phyloP scores from a whole-genome alignment of 2,113 vertebrate genomes.

The Malurus cyaneus region DNA sequence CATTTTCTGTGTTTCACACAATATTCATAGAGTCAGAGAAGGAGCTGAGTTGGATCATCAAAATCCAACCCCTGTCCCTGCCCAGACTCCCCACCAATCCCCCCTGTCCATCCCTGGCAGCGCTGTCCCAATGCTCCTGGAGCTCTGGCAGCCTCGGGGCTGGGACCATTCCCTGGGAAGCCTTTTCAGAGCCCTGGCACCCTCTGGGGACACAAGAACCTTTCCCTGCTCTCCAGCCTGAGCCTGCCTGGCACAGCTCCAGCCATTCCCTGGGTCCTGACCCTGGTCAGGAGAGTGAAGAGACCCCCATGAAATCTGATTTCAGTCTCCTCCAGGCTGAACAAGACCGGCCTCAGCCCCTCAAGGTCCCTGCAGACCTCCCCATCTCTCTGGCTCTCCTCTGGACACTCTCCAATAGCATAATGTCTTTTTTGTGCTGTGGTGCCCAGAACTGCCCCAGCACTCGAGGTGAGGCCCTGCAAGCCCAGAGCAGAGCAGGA shows the following conservation, averaged over 20 bases:
- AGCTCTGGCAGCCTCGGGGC: neutral
- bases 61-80: neutral
- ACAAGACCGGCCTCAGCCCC: too few relatives aligned
- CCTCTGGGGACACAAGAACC: neutral
- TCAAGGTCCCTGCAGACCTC: neutral
- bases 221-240: neutral
- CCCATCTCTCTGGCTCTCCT: too few relatives aligned
- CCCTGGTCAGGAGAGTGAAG: neutral
- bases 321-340: neutral
- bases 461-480: neutral
- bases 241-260: neutral
- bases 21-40: neutral
- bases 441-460: neutral
- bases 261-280: neutral
- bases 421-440: neutral
- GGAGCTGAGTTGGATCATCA: neutral
- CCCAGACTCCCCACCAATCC: neutral
- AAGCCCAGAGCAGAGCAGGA: neutral
- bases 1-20: neutral
- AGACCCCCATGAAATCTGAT: neutral
- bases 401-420: neutral
- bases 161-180: neutral
- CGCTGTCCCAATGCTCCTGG: fast-evolving
- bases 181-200: neutral
- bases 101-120: fast-evolving